A percentile compares a stretch with the other conserved stretches of the same genome.
These are phyloP conservation scores for Caprella mutica DNA, from an alignment of 2,888 invertebrate genomes.

Conservation along the genomic window DNA sequence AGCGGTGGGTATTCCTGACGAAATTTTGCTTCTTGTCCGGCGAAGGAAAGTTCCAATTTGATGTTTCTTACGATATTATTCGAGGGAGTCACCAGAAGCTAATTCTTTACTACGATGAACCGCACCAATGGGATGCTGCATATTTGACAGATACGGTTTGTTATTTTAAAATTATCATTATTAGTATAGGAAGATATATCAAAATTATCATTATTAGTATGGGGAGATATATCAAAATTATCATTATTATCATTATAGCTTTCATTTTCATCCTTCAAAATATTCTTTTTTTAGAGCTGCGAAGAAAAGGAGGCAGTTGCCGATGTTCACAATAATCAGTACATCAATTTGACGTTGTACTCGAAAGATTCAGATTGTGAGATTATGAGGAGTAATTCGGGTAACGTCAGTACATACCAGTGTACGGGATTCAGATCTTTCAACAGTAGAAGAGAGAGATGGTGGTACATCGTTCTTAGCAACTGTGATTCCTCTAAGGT, in stretches of 20 bases:
- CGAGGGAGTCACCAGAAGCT: slow-evolving; percentile 61
- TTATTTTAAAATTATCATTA: slow-evolving; percentile 3
- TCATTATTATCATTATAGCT: too few species aligned
- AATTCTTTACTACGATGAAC: slow-evolving; percentile 70
- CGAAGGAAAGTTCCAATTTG: slow-evolving; percentile 68
- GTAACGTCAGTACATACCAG: slow-evolving; percentile 20
- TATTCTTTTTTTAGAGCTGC: slow-evolving; percentile 60
- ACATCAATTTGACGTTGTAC: slow-evolving; percentile 58
- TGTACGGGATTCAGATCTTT: slow-evolving; percentile 69
- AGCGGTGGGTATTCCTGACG: slow-evolving; percentile 32
- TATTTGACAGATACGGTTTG: slow-evolving; percentile 63
- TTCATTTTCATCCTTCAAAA: too few species aligned
- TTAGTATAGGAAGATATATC: neutral
- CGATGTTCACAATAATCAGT: slow-evolving; percentile 50
- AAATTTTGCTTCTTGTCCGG: slow-evolving; percentile 80
- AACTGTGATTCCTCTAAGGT: slow-evolving; percentile 57
- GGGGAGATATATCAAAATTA: too few species aligned
- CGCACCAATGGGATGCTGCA: slow-evolving; percentile 72
- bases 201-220: too few species aligned
- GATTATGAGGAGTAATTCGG: slow-evolving; percentile 24
- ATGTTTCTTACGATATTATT: slow-evolving; percentile 57
- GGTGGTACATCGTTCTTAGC: slow-evolving; percentile 87
- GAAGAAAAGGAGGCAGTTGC: slow-evolving; percentile 59
- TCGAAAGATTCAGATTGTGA: slow-evolving; percentile 47
- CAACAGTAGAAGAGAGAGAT: slow-evolving; percentile 67